These are phyloP conservation scores for Lordiphosa mommai DNA, from an alignment of 1,140 invertebrate species.

Conservation along the genomic window DNA sequence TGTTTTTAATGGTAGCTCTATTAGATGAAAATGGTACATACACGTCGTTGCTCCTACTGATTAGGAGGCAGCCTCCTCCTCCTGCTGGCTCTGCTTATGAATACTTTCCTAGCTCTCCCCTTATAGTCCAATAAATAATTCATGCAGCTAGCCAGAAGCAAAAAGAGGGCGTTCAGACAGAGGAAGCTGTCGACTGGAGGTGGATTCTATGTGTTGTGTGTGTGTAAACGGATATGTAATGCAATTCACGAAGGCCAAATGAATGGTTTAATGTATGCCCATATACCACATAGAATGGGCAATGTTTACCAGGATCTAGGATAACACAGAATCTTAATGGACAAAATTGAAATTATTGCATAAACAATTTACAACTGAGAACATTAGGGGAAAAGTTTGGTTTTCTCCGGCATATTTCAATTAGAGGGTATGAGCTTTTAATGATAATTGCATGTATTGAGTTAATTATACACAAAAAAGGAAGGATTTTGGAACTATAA, in stretches of 20 bases:
- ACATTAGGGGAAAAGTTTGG: neutral
- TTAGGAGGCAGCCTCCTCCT: neutral
- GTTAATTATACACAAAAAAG: too few species aligned
- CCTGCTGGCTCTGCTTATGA: slow-evolving; percentile 45
- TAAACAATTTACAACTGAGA: slow-evolving; percentile 22
- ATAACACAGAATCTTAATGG: neutral
- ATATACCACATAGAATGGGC: slow-evolving; percentile 2
- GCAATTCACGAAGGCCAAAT: slow-evolving; percentile 58
- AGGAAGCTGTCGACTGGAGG: slow-evolving; percentile 8
- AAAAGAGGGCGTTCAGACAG: slow-evolving; percentile 33
- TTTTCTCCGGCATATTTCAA: too few species aligned
- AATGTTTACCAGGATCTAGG: slow-evolving; percentile 15
- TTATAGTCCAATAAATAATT: slow-evolving; percentile 70
- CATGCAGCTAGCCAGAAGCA: slow-evolving; percentile 19
- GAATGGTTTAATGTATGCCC: slow-evolving; percentile 49
- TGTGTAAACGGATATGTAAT: slow-evolving; percentile 49
- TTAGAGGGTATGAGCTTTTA: too few species aligned
- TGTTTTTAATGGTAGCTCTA: slow-evolving; percentile 65
- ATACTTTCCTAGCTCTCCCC: slow-evolving; percentile 42
- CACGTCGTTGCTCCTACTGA: neutral
- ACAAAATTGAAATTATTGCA: slow-evolving; percentile 34
- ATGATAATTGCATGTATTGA: too few species aligned
- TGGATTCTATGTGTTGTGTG: too few species aligned
- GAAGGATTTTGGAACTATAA: too few species aligned
- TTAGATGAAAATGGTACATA: slow-evolving; percentile 29